phyloP scores from a whole-genome alignment of 1,140 invertebrate species.

The Calephelis nemesis region DNA sequence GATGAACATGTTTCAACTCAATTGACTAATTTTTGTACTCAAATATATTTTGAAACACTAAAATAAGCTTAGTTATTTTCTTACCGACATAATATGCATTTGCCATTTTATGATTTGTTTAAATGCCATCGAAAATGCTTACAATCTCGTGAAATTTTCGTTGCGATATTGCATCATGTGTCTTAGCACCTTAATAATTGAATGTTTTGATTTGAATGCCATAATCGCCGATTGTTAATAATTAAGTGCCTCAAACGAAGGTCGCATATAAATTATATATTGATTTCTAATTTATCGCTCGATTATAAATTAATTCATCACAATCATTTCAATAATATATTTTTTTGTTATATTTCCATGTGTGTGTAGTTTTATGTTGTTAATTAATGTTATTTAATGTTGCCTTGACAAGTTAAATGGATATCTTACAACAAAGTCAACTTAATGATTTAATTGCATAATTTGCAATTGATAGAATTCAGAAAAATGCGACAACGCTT shows the following conservation, averaged over 20 bases:
- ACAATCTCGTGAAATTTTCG: neutral
- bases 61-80: no score
- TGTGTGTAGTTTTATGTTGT: slow-evolving; percentile 22
- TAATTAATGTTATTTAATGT: slow-evolving; percentile 21
- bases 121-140: neutral
- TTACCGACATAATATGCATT: no score
- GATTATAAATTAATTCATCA: slow-evolving; percentile 33
- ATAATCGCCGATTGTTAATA: slow-evolving; percentile 42
- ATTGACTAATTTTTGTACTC: no score
- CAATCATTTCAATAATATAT: slow-evolving; percentile 22
- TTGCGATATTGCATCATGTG: neutral
- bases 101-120: no score
- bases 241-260: slow-evolving; percentile 39
- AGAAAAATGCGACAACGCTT: neutral
- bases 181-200: slow-evolving; percentile 14
- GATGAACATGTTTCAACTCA: no score
- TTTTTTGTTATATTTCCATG: slow-evolving; percentile 22
- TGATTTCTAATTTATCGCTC: slow-evolving; percentile 37
- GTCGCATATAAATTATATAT: slow-evolving; percentile 45
- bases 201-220: slow-evolving; percentile 34
- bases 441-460: neutral
- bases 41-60: no score
- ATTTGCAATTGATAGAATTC: neutral
- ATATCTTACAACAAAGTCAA: slow-evolving; percentile 12
- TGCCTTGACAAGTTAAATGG: slow-evolving; percentile 19